phyloP scores from a whole-genome alignment of 1,140 invertebrate species.

The Asobara japonica region DNA sequence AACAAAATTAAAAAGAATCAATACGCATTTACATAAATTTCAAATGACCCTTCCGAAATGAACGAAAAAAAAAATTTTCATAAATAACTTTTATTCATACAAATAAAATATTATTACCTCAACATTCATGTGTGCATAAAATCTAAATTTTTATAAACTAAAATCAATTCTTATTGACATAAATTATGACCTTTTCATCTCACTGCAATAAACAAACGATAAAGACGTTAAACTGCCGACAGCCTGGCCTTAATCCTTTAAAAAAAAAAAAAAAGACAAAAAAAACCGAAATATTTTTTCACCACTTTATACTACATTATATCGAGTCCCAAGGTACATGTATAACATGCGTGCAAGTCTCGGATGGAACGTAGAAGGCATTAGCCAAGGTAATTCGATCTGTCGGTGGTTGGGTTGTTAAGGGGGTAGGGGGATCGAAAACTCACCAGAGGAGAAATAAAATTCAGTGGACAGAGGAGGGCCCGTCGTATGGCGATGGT shows the following conservation, averaged over 20 bases:
- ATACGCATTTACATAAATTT: too few relatives aligned
- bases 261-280: not conserved
- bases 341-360: slow-evolving; percentile 15
- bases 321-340: slow-evolving; percentile 11
- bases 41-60: too few relatives aligned
- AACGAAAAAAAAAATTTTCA: too few relatives aligned
- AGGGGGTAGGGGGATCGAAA: slow-evolving; percentile 4
- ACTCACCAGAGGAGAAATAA: not conserved
- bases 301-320: slow-evolving; percentile 15
- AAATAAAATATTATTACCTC: not conserved
- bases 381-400: slow-evolving; percentile 15
- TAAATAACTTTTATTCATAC: not conserved
- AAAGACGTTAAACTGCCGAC: slow-evolving; percentile 11
- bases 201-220: slow-evolving; percentile 6
- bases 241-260: not conserved
- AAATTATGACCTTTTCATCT: not conserved
- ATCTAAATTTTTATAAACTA: not conserved
- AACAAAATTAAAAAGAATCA: too few relatives aligned
- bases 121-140: not conserved
- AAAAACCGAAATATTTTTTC: not conserved
- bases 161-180: not conserved
- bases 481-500: not conserved
- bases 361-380: not conserved
- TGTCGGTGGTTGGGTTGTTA: slow-evolving; percentile 13
- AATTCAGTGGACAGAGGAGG: slow-evolving; percentile 8